These are phyloP conservation scores for Rhamnusium bicolor DNA, from an alignment of 2,888 invertebrate genomes.

Conservation along the genomic window DNA sequence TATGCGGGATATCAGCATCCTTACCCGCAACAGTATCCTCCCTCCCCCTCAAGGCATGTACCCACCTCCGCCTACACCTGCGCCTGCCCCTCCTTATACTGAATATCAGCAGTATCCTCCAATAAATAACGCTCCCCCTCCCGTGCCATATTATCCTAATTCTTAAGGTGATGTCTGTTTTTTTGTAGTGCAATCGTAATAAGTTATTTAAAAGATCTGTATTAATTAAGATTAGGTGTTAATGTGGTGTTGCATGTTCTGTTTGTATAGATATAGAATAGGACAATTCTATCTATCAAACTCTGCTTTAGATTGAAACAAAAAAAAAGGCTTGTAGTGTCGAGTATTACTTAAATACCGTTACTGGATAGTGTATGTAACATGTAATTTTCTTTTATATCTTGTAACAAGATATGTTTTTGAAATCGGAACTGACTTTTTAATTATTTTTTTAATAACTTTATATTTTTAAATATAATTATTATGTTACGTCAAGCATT, in stretches of 20 bases:
- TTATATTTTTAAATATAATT: constrained; percentile 44
- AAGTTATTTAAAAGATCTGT: constrained; percentile 47
- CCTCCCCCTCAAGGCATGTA: constrained; percentile 62
- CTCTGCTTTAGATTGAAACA: constrained; percentile 39
- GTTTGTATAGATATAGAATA: constrained; percentile 46
- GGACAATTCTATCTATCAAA: constrained; percentile 44
- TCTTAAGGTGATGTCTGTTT: constrained; percentile 48
- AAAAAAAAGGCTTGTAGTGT: constrained; percentile 44
- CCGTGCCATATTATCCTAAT: constrained; percentile 57
- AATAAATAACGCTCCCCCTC: constrained; percentile 50
- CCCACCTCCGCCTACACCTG: constrained; percentile 56
- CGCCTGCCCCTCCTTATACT: constrained; percentile 57
- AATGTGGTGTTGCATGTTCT: constrained; percentile 50
- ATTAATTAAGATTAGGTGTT: constrained; percentile 40
- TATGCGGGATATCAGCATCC: constrained; percentile 63
- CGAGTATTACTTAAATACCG: constrained; percentile 43
- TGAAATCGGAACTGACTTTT: constrained; percentile 58
- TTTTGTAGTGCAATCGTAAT: constrained; percentile 52
- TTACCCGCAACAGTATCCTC: constrained; percentile 63
- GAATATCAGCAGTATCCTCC: constrained; percentile 65
- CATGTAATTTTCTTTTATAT: constrained; percentile 48
- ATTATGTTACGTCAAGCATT: constrained; percentile 49
- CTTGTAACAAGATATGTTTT: constrained; percentile 59
- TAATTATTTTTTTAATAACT: constrained; percentile 49
- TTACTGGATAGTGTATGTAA: constrained; percentile 40